Percentiles rank a stretch among this genome's conserved stretches.
Evolutionary conservation across 2,113 vertebrate genomes (phyloP).

Genomic region (Oncorhynchus gorbuscha): DNA sequence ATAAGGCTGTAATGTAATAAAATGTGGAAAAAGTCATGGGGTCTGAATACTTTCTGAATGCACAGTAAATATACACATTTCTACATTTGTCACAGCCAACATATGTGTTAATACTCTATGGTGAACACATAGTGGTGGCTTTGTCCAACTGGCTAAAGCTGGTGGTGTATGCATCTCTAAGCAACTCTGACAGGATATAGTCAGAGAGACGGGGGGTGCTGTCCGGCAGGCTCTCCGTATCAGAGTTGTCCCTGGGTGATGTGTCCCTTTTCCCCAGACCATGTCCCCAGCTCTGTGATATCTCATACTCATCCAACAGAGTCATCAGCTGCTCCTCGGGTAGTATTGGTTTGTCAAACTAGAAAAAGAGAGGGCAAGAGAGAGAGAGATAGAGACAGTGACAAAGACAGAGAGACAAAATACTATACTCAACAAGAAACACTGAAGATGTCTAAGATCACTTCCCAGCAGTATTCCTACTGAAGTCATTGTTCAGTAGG

Average conservation of each 20-base stretch:
- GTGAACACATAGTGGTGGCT: not conserved
- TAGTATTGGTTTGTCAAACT: slow-evolving; percentile 50
- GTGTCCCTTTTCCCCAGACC: slow-evolving; percentile 5
- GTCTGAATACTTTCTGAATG: too few species aligned
- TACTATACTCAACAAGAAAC: too few species aligned
- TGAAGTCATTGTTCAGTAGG: slow-evolving; percentile 4
- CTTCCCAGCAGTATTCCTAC: not conserved
- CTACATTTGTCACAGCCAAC: too few species aligned
- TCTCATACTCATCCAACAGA: slow-evolving; percentile 68
- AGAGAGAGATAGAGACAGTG: not conserved
- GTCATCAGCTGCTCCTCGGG: slow-evolving; percentile 61
- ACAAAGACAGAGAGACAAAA: not conserved
- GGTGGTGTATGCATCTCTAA: slow-evolving; percentile 21
- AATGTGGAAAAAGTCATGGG: too few species aligned
- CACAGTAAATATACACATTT: too few species aligned
- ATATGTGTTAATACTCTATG: too few species aligned
- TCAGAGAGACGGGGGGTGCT: slow-evolving; percentile 1
- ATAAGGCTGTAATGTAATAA: too few species aligned
- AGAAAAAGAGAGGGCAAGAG: slow-evolving; percentile 13
- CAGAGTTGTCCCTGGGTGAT: slow-evolving; percentile 7
- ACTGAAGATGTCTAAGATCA: not conserved
- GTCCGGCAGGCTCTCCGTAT: not conserved
- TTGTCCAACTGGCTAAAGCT: not conserved
- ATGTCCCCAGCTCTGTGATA: slow-evolving; percentile 41
- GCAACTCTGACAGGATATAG: slow-evolving; percentile 32